These are phyloP conservation scores for Nibea albiflora DNA, from an alignment of 2,113 vertebrate species.

Conservation along the genomic window DNA sequence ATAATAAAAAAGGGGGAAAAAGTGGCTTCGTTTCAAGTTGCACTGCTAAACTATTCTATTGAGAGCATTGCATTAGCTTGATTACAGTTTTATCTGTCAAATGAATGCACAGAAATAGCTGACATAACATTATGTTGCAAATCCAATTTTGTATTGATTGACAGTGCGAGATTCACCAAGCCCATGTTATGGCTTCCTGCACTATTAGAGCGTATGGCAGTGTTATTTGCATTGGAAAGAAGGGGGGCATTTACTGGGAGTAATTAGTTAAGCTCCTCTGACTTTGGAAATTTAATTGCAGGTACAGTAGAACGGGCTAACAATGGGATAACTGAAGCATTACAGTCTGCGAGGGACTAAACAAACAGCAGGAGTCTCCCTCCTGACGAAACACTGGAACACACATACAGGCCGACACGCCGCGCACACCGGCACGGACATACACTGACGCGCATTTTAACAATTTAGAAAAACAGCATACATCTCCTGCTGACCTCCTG, in stretches of 20 bases:
- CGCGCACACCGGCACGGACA: background rate
- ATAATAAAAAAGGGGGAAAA: background rate
- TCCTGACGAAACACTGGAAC: conserved; percentile 25
- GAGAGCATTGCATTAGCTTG: conserved; percentile 73
- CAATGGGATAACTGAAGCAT: conserved; percentile 76
- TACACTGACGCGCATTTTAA: background rate
- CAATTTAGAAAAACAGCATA: conserved; percentile 7
- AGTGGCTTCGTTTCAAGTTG: conserved; percentile 50
- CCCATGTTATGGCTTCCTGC: conserved; percentile 63
- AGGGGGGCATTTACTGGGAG: conserved; percentile 65
- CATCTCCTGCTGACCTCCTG: conserved; percentile 56
- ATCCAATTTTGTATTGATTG: conserved; percentile 82
- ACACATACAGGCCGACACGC: background rate
- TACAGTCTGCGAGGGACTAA: conserved; percentile 53
- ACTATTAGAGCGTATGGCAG: conserved; percentile 62
- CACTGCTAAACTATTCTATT: conserved; percentile 38
- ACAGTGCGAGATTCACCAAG: conserved; percentile 63
- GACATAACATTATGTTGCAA: conserved; percentile 76
- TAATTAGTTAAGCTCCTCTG: conserved; percentile 79
- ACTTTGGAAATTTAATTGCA: conserved; percentile 82
- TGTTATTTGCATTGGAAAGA: conserved; percentile 73
- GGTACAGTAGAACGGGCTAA: conserved; percentile 71
- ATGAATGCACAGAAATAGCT: conserved; percentile 76
- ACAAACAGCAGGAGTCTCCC: conserved; percentile 62
- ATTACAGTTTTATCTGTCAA: conserved; percentile 79